Evolutionary conservation across 2,888 invertebrate genomes (phyloP), one percentile per base, ranked within the genome.

Genomic region (Pollenia griseotomentosa): DNA sequence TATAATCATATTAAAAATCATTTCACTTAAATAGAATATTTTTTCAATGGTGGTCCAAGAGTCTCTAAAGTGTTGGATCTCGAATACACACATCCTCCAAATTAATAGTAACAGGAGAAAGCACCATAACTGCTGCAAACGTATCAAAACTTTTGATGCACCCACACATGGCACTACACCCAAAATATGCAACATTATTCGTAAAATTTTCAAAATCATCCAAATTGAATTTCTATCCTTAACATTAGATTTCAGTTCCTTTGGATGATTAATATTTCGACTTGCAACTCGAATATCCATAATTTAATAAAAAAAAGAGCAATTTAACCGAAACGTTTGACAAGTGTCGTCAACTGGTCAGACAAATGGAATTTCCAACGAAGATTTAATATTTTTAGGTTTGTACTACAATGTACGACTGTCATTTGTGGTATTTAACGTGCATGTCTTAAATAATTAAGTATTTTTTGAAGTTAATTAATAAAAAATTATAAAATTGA

Each of bases 1-100:
- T n/a, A 89, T 55, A 2, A 88, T 2, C 12, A 68, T 78, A 57
- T 88, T 83, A 16, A 78, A 82, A 11, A 88, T 14, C 19, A 88
- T 71, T 80, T 88, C 88, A 55, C 88, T 75, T 8, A 84, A 57
- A 70, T 86, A 84, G n/a, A 89, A 81, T 10, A 55, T 86, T 53
- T 77, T 88, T 55, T 88, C 85, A n/a, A 88, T 63, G 2, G 85
- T 83, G n/a, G 86, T 74, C 0, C 73, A 55, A 10, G 14, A 42
- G 12, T 44, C 14, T 9, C 77, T 65, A 1, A 88, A 73, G 1
- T 11, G n/a, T n/a, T 1, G 19, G 2, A 87, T 66, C 55, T 85
- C 74, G 11, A 46, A 11, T 11, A 71, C 59, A 48, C 70, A 82
- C 46, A 81, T 73, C 10, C 44, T 1, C 65, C 78, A 87, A 10